Evolutionary conservation across 1,140 invertebrate species (phyloP).

Genomic region (Nebria ingens): DNA sequence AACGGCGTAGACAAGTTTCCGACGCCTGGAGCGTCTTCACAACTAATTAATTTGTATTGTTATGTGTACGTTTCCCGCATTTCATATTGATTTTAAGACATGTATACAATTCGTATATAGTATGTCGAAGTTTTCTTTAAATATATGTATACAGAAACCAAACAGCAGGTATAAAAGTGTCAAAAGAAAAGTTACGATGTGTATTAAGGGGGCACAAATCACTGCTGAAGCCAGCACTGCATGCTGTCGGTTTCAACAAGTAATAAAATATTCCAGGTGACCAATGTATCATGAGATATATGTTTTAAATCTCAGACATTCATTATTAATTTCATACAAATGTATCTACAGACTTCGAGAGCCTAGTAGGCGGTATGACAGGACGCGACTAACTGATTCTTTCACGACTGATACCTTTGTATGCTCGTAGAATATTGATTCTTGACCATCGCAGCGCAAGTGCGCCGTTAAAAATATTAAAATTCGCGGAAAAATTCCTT

Average conservation of each 20-base stretch:
- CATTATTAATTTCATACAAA: not conserved
- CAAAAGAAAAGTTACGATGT: not conserved
- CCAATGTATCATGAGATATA: not conserved
- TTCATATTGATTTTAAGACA: not conserved
- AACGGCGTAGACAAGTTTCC: not conserved
- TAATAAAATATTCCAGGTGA: not conserved
- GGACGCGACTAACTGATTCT: not conserved
- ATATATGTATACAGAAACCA: not conserved
- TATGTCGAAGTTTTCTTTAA: no score
- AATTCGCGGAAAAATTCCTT: not conserved
- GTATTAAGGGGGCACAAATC: not conserved
- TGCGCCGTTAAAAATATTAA: no score
- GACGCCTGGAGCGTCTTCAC: not conserved
- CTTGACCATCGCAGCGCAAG: not conserved
- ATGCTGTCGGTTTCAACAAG: not conserved
- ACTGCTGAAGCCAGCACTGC: not conserved
- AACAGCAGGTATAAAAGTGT: not conserved
- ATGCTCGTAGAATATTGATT: not conserved
- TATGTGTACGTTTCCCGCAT: not conserved
- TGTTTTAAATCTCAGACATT: not conserved
- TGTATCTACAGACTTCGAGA: no score
- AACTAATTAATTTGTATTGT: conserved; percentile 3
- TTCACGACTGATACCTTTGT: no score
- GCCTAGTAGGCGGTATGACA: not conserved
- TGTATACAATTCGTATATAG: no score